These are phyloP conservation scores for Drosophila nr. perissopoda DNA, from an alignment of 2,888 invertebrate species.

Conservation along the genomic window DNA sequence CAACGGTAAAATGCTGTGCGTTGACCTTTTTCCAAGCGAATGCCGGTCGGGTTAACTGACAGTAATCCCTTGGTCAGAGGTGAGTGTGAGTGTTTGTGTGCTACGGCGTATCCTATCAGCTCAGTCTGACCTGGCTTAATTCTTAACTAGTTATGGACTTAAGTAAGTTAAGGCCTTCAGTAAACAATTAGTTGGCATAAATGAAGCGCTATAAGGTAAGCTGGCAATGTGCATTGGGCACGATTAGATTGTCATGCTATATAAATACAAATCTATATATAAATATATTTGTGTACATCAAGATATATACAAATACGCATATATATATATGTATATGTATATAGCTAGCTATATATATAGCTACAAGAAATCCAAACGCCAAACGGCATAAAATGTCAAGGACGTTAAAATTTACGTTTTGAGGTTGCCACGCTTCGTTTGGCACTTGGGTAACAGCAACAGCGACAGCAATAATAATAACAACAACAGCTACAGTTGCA, in stretches of 20 bases:
- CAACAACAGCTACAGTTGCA: conserved; percentile 16
- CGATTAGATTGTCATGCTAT: conserved; percentile 26
- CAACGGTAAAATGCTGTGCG: conserved; percentile 57
- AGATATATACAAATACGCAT: not conserved
- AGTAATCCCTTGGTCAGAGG: conserved; percentile 19
- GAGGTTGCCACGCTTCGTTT: conserved; percentile 60
- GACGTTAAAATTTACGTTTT: conserved; percentile 71
- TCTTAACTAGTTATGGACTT: conserved; percentile 50
- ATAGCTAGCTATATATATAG: conserved; percentile 11
- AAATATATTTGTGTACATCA: not conserved
- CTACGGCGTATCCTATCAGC: conserved; percentile 10
- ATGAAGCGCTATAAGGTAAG: conserved; percentile 27
- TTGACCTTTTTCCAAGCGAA: conserved; percentile 72
- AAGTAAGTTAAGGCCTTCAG: conserved; percentile 15
- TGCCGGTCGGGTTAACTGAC: conserved; percentile 52
- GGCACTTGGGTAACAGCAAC: conserved; percentile 44
- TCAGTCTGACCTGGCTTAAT: conserved; percentile 44
- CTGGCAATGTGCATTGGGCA: not conserved
- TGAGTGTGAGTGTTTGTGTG: not conserved
- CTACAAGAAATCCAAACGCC: conserved; percentile 46
- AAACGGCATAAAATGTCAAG: conserved; percentile 71
- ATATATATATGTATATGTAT: conserved; percentile 6
- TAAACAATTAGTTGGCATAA: conserved; percentile 47
- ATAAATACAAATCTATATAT: conserved; percentile 18
- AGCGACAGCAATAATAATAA: conserved; percentile 8